Evolutionary conservation across 2,888 invertebrate species (phyloP), one percentile per base, ranked within the genome.

Genomic region (Perizoma affinitatum): DNA sequence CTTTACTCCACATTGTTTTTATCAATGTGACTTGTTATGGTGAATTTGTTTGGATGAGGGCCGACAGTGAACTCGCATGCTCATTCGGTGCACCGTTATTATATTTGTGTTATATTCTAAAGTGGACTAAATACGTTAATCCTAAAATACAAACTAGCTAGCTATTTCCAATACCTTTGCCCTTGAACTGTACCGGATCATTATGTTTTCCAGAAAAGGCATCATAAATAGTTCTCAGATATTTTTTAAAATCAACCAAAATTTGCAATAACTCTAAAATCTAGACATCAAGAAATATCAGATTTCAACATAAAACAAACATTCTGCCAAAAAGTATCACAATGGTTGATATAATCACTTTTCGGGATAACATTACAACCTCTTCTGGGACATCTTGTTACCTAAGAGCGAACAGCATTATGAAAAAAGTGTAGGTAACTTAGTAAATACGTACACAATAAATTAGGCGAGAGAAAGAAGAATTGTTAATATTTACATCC

Each of bases 1-100:
- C 22, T 22, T 22, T 22, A 22, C 22, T 22, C 22, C 22, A 22
- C 22, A 22, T 22, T 22, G 22, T 22, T 22, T n/a, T 22, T 1
- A 22, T 22, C 22, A 22, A 42, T 47, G 48, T 22, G 38, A 33
- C 9, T 50, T 50, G 9, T 35, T 34, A n/a, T 7, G 33, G 7
- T 50, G 41, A 48, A 51, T 50, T 68, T 58, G 66, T 61, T 69
- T 74, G 67, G 70, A 69, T 70, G 72, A 70, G 67, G 66, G n/a
- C n/a, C n/a, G 73, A 63, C 65, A 68, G 79, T 87, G 86, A 86
- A 82, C 84, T 76, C 84, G 83, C 90, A 92, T 91, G 90, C 90
- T 86, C 87, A 88, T 88, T 83, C 78, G 84, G 82, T 90, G 87
- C 79, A 80, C 65, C 10, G 42, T 34, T 61, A 61, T 43, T n/a